phyloP scores from a whole-genome alignment of 2,888 invertebrate species.

The Physocephala rufipes region DNA sequence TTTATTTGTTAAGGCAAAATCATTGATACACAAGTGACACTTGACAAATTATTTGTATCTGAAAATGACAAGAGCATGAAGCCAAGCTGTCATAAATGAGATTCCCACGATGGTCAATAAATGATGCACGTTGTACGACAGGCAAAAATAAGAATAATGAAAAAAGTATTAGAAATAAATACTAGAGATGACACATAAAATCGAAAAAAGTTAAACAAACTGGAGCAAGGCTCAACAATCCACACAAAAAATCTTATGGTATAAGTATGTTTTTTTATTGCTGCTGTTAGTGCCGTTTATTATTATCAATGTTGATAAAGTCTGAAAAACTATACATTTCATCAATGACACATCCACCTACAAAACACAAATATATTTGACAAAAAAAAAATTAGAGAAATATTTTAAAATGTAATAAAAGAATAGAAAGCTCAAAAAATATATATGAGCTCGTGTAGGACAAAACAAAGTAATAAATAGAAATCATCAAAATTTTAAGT shows the following conservation, averaged over 20 bases:
- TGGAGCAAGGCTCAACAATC: background rate
- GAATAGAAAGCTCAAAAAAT: background rate
- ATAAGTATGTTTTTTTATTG: too few species aligned
- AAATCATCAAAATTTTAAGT: background rate
- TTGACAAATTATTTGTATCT: background rate
- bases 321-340: too few species aligned
- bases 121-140: background rate
- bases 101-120: conserved; percentile 31
- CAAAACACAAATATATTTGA: too few species aligned
- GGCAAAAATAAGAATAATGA: background rate
- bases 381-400: too few species aligned
- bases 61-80: conserved; percentile 14
- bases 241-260: too few species aligned
- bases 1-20: background rate
- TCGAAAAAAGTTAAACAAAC: background rate
- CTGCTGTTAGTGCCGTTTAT: too few species aligned
- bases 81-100: conserved; percentile 20
- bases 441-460: too few species aligned
- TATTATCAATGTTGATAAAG: too few species aligned
- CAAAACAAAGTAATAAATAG: too few species aligned
- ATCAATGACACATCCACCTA: too few species aligned
- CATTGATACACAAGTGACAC: conserved; percentile 20
- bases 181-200: background rate
- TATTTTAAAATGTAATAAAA: too few species aligned
- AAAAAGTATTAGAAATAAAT: background rate